These are phyloP conservation scores for Ammodytes dubius DNA, from an alignment of 2,113 vertebrate species.

Conservation along the genomic window DNA sequence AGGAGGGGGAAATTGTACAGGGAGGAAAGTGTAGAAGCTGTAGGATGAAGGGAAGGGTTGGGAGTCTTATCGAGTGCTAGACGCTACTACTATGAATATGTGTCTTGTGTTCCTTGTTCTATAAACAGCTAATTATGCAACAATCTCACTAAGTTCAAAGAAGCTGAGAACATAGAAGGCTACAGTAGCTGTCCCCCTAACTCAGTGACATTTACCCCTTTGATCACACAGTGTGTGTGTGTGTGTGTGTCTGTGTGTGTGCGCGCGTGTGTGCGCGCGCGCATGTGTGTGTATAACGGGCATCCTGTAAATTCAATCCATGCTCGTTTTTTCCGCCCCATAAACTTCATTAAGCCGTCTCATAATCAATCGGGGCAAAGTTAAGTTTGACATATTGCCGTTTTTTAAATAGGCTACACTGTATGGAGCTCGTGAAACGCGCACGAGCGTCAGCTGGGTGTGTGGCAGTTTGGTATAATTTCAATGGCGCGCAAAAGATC, in stretches of 20 bases:
- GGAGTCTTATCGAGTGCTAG: background rate
- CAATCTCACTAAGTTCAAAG: constrained; percentile 20
- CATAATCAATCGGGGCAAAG: constrained; percentile 51
- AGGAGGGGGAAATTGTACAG: background rate
- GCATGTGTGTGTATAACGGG: no score
- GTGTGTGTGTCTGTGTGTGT: background rate
- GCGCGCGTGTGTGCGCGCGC: background rate
- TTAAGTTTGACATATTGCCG: constrained; percentile 61
- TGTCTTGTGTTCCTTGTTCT: background rate
- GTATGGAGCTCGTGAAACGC: constrained; percentile 33
- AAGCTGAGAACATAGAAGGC: constrained; percentile 22
- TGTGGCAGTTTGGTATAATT: constrained; percentile 36
- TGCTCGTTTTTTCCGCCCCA: constrained; percentile 54
- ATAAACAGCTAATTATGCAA: constrained; percentile 29
- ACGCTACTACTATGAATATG: background rate
- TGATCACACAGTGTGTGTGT: constrained; percentile 2
- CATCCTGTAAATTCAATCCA: constrained; percentile 45
- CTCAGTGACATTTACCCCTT: constrained; percentile 28
- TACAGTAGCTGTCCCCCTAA: background rate
- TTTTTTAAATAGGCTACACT: background rate
- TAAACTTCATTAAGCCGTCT: constrained; percentile 65
- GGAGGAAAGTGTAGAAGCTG: background rate
- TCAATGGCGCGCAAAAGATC: constrained; percentile 36
- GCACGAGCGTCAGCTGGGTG: constrained; percentile 52
- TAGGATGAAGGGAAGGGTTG: background rate